Percentiles rank a stretch among this genome's conserved stretches.
These are phyloP conservation scores for Leucophora obtusa DNA, from an alignment of 2,888 invertebrate genomes.

Conservation along the genomic window DNA sequence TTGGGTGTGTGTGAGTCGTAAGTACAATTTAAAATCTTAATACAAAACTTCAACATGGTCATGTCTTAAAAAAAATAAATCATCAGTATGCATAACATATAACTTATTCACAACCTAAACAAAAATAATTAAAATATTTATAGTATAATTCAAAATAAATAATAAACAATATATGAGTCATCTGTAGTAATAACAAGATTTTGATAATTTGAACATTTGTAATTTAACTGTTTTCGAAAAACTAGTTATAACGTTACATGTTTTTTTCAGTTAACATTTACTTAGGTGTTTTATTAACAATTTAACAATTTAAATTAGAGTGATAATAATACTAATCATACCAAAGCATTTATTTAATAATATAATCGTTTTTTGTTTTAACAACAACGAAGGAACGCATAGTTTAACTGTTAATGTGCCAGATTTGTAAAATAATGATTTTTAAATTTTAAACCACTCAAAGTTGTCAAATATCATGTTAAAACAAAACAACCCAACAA, in stretches of 20 bases:
- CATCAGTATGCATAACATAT: conserved; percentile 16
- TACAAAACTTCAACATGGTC: background rate
- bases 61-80: conserved; percentile 5
- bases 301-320: background rate
- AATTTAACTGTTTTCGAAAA: background rate
- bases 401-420: no score
- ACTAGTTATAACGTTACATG: background rate
- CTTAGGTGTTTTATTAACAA: background rate
- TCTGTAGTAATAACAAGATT: background rate
- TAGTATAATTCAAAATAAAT: background rate
- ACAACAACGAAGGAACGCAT: no score
- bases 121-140: conserved; percentile 2
- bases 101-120: conserved; percentile 5
- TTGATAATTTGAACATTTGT: background rate
- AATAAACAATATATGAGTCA: background rate
- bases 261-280: background rate
- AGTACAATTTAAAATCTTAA: background rate
- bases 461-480: no score
- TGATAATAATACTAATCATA: conserved; percentile 2
- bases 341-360: background rate
- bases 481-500: no score
- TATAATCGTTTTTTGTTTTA: background rate
- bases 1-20: background rate
- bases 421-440: no score
- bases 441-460: no score